Percentiles rank a stretch among this genome's conserved stretches.
Conservation (phyloP, 2,888 invertebrate species). For the Phymatocera aterrima region DNA sequence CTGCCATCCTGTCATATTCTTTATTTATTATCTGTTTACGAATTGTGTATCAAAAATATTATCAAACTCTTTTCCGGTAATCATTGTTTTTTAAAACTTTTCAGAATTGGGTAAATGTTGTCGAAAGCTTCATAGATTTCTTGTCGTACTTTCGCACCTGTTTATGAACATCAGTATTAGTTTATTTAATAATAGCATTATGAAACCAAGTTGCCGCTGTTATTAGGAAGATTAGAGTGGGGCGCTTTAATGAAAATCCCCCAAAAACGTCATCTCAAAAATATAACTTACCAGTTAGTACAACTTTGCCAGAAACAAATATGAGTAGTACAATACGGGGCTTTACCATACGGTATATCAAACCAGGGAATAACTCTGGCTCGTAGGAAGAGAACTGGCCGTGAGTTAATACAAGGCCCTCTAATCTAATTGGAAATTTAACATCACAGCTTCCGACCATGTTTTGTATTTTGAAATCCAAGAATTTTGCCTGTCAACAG, state of each 20-base stretch:
- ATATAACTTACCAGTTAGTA: conserved; percentile 82
- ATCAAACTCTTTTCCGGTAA: background rate
- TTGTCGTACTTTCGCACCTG: conserved; percentile 93
- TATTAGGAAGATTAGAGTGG: too few species aligned
- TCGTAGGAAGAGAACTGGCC: conserved; percentile 90
- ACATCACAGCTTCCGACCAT: conserved; percentile 94
- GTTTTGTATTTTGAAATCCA: conserved; percentile 90
- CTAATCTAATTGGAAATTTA: conserved; percentile 88
- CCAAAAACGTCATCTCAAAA: background rate
- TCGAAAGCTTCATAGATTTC: conserved; percentile 97
- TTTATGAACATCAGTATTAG: conserved; percentile 26
- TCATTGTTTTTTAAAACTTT: conserved; percentile 92
- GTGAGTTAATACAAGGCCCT: conserved; percentile 88
- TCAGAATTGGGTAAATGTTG: conserved; percentile 96
- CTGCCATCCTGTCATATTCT: too few species aligned
- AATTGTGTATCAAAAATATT: conserved; percentile 28
- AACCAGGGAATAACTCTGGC: conserved; percentile 99
- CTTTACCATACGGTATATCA: conserved; percentile 98
- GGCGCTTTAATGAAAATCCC: too few species aligned
- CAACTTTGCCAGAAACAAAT: conserved; percentile 99
- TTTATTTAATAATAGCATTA: background rate
- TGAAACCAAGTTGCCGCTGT: background rate
- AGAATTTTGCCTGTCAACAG: conserved; percentile 81
- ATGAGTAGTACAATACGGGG: conserved; percentile 96
- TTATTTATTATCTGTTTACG: background rate